Base-by-base conservation (phyloP, 2,113 vertebrate genomes). In the Corythoichthys haematopterus region DNA sequence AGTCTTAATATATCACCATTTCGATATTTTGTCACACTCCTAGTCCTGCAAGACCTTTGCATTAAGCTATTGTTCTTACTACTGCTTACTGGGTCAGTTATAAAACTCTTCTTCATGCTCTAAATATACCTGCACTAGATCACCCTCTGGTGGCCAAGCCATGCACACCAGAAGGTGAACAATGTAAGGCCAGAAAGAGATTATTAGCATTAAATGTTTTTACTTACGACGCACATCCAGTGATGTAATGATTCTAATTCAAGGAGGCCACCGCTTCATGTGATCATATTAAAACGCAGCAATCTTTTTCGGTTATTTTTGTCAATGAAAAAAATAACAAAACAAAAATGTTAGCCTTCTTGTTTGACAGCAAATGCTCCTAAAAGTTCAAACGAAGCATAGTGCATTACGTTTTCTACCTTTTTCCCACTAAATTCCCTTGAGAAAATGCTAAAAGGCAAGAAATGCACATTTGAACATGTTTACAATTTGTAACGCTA, bases 401-500 rank as follows among this genome's bases (percentile, higher is more conserved):
- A 57, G 33, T 60, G 16, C 10, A 45, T 62, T 20, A 28, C 40
- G 0, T 62, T 62, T 45, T 45, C 3, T 33, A 45, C 40, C 4
- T 7, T 62, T 62, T 36, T 62, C 12, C 37, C 16, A 20, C 40
- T 62, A 46, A 46, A 62, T 28, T 46, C 37, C 45, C n/a, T 2
- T 12, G 38, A 57, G 33, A 57, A 36, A 12, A 36, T 57, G 52
- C 28, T 36, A 68, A 65, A 65, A 35, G 45, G 45, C 20, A 66
- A 68, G 9, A 6, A 59, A 74, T 7, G 35, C 36, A 58, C 6
- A 2, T 72, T 43, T 62, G 45, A 57, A 40, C 0, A 46, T 74
- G 78, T 75, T 37, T 67, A 77, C 61, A 53, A 59, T 77, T 81
- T 68, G 56, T 79, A 70, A 16, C 69, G 75, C 56, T 68, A 13